Conservation (phyloP, 2,888 invertebrate genomes). For the Ormyrus rosae region DNA sequence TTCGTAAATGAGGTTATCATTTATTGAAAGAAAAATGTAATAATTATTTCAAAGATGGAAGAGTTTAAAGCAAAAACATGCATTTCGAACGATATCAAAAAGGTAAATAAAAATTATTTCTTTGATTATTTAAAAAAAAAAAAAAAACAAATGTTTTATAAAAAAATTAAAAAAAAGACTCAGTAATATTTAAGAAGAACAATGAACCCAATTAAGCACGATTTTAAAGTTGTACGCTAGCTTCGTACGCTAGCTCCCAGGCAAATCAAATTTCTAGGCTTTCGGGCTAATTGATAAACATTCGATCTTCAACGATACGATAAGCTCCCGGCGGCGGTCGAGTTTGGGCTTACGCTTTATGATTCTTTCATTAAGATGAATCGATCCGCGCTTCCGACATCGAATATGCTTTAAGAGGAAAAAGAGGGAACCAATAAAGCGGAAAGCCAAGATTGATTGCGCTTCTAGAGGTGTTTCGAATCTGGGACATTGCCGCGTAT, state of each 20-base stretch:
- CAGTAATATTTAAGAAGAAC: neutral
- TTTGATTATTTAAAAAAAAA: no score
- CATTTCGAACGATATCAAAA: no score
- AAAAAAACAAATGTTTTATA: no score
- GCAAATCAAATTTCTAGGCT: constrained; percentile 22
- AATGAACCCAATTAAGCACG: neutral
- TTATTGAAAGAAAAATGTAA: no score
- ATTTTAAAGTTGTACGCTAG: neutral
- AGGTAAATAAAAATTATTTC: no score
- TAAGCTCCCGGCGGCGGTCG: neutral
- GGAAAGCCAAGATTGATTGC: constrained; percentile 62
- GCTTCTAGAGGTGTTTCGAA: constrained; percentile 57
- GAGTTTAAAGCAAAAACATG: no score
- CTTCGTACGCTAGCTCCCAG: neutral
- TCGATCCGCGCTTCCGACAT: constrained; percentile 39
- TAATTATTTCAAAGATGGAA: no score
- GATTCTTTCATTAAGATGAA: constrained; percentile 51
- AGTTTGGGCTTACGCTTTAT: constrained; percentile 26
- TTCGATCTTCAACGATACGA: constrained; percentile 26
- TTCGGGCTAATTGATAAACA: neutral
- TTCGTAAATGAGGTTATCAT: no score
- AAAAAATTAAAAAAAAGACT: no score
- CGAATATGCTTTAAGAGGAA: neutral
- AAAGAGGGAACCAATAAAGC: constrained; percentile 58
- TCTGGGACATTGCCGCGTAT: constrained; percentile 56